Evolutionary conservation across 2,113 vertebrate species (phyloP).

Genomic region (Tylochromis polylepis): DNA sequence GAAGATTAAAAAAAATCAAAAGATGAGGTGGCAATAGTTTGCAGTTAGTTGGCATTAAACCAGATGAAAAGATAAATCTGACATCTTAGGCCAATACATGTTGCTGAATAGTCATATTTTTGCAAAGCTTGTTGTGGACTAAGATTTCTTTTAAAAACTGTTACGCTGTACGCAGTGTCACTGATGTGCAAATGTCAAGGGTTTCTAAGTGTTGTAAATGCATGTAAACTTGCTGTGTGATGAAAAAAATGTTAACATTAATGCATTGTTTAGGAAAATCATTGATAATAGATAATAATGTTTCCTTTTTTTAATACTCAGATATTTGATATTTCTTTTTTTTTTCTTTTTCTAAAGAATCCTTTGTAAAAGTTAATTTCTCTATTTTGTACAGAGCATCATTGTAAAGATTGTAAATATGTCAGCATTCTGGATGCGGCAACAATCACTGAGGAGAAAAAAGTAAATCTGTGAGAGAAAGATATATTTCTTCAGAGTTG

Average conservation of each 20-base stretch:
- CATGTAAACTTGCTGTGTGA: conserved; percentile 76
- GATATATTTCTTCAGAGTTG: conserved; percentile 44
- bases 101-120: conserved; percentile 77
- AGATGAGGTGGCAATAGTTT: not conserved
- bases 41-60: not conserved
- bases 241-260: conserved; percentile 45
- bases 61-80: not conserved
- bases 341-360: conserved; percentile 62
- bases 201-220: conserved; percentile 75
- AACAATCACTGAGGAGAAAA: conserved; percentile 67
- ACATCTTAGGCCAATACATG: conserved; percentile 58
- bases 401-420: conserved; percentile 81
- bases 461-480: conserved; percentile 32
- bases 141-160: conserved; percentile 38
- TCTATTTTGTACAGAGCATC: conserved; percentile 78
- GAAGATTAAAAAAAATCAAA: conserved; percentile 1
- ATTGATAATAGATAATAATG: conserved; percentile 22
- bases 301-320: conserved; percentile 65
- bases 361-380: conserved; percentile 72
- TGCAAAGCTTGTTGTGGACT: conserved; percentile 67
- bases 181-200: conserved; percentile 70
- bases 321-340: conserved; percentile 69
- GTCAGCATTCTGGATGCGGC: conserved; percentile 70
- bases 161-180: conserved; percentile 68
- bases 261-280: conserved; percentile 47